Conservation (phyloP, 2,888 invertebrate genomes). For the Calliphora vomitoria region DNA sequence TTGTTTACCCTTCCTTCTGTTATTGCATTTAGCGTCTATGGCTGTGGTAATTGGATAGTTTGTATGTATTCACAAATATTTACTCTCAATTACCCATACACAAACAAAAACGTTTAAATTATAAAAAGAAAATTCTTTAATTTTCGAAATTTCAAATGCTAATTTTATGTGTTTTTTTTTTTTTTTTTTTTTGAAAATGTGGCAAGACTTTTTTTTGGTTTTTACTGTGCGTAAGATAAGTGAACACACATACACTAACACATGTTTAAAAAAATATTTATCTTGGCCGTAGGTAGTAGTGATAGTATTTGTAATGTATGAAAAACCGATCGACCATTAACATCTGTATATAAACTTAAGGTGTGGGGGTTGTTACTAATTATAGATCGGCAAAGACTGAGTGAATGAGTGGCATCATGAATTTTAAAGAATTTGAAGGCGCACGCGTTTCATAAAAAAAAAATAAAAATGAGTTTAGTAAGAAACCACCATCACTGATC, state of each 20-base stretch:
- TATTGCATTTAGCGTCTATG: not conserved
- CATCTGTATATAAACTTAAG: constrained; percentile 37
- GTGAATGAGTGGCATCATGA: constrained; percentile 27
- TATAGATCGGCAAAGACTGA: constrained; percentile 54
- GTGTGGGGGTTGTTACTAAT: constrained; percentile 72
- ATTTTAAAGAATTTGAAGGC: constrained; percentile 41
- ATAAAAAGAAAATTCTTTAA: constrained; percentile 29
- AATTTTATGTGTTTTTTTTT: constrained; percentile 11
- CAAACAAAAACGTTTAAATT: constrained; percentile 21
- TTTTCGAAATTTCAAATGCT: constrained; percentile 34
- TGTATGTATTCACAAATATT: constrained; percentile 8
- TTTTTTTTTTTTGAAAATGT: constrained; percentile 4
- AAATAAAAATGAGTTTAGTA: not conserved
- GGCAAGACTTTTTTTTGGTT: constrained; percentile 11
- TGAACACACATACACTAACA: constrained; percentile 1
- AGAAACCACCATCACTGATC: constrained; percentile 8
- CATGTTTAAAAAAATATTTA: not conserved
- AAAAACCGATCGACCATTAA: not conserved
- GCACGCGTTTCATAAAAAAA: constrained; percentile 50
- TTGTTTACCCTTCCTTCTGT: constrained; percentile 10
- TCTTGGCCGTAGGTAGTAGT: not conserved
- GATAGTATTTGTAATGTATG: too few relatives aligned
- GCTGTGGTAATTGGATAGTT: constrained; percentile 76
- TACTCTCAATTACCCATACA: constrained; percentile 18
- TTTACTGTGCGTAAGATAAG: constrained; percentile 45